Evolutionary conservation across 2,797 vertebrate species (phyloP).

Genomic region (Vultur gryphus): DNA sequence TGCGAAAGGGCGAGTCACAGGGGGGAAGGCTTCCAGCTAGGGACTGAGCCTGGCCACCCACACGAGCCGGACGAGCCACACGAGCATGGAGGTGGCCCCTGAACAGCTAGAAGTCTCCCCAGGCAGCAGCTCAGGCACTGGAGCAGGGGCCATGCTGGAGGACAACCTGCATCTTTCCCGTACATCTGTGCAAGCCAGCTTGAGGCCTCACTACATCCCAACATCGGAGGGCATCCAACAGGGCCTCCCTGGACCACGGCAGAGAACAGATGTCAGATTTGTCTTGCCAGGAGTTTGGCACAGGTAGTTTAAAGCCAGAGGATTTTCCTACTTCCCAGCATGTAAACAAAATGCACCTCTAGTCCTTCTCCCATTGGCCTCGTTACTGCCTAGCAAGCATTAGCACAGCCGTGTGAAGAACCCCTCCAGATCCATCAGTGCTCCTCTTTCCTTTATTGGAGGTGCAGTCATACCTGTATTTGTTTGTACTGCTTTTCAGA

Average conservation of each 20-base stretch:
- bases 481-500: neutral
- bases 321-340: neutral
- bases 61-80: neutral
- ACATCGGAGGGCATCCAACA: rapidly evolving
- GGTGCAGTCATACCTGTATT: neutral
- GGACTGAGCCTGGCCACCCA: neutral
- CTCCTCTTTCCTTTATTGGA: neutral
- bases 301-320: neutral
- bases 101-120: neutral
- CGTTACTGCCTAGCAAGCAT: neutral
- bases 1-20: neutral
- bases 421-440: neutral
- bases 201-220: neutral
- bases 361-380: neutral
- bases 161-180: neutral
- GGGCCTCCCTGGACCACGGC: neutral
- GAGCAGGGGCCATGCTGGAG: neutral
- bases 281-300: neutral
- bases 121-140: neutral
- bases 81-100: neutral
- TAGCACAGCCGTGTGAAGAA: neutral
- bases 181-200: rapidly evolving
- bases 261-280: neutral
- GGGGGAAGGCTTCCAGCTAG: neutral
- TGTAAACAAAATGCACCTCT: neutral